Evolutionary conservation across 1,140 invertebrate species (phyloP).

Genomic region (Papilio xuthus): DNA sequence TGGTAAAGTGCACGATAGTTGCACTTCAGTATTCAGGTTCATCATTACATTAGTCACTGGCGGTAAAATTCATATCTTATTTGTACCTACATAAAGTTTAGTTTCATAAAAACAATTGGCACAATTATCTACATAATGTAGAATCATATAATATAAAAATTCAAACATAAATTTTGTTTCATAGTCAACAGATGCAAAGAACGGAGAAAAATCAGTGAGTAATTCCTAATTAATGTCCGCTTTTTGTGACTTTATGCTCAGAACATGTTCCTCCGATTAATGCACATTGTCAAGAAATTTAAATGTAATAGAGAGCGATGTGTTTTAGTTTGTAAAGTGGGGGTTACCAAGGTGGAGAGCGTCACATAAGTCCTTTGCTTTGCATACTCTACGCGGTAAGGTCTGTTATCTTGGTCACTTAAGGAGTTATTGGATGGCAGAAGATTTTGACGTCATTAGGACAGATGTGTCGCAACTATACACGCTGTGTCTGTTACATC

Average conservation of each 20-base stretch:
- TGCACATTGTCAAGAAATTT: constrained; percentile 35
- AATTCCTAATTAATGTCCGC: constrained; percentile 45
- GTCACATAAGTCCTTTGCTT: constrained; percentile 75
- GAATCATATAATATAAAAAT: constrained; percentile 15
- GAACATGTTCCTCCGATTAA: constrained; percentile 1
- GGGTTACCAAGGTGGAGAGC: constrained; percentile 77
- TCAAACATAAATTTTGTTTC: constrained; percentile 47
- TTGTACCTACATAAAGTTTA: constrained; percentile 27
- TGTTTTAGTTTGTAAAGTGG: constrained; percentile 81
- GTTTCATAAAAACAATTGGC: constrained; percentile 18
- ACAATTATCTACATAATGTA: constrained; percentile 37
- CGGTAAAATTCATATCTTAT: constrained; percentile 31
- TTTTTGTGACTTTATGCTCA: constrained; percentile 38
- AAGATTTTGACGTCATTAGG: constrained; percentile 41
- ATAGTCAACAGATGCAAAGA: constrained; percentile 65
- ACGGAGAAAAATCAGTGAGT: constrained; percentile 67
- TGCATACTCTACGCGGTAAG: constrained; percentile 71
- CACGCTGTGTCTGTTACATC: constrained; percentile 45
- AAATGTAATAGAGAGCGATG: constrained; percentile 46
- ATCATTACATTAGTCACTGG: constrained; percentile 38
- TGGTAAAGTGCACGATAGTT: constrained; percentile 16
- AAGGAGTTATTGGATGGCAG: constrained; percentile 30
- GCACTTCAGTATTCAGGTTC: constrained; percentile 17
- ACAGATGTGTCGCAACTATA: constrained; percentile 45
- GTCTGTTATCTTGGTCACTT: constrained; percentile 63